These are phyloP conservation scores for Brachyistius frenatus DNA, from an alignment of 2,113 vertebrate genomes.

Conservation along the genomic window DNA sequence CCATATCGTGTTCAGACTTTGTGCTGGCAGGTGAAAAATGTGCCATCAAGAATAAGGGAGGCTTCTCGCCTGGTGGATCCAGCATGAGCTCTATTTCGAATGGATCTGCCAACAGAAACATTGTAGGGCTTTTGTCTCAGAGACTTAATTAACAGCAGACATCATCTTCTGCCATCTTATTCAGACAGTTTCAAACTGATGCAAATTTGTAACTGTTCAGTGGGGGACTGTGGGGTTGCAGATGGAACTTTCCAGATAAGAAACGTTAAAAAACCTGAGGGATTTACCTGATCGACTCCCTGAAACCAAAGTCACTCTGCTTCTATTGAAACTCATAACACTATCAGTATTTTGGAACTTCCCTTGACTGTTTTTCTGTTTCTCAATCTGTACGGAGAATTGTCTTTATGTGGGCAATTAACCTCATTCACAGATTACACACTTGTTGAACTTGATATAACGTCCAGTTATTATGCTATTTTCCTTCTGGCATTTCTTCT, in stretches of 20 bases:
- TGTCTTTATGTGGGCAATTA: slow-evolving; percentile 2
- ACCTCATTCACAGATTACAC: neutral
- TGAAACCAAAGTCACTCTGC: slow-evolving; percentile 37
- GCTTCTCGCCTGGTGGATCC: slow-evolving; percentile 15
- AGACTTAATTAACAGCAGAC: slow-evolving; percentile 49
- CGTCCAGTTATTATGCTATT: neutral
- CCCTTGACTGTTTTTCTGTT: slow-evolving; percentile 18
- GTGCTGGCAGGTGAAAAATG: slow-evolving; percentile 45
- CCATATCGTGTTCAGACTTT: slow-evolving; percentile 30
- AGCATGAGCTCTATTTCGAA: neutral
- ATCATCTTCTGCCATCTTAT: slow-evolving; percentile 34
- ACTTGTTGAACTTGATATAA: slow-evolving; percentile 1
- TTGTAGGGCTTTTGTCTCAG: slow-evolving; percentile 15
- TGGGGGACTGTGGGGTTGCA: slow-evolving; percentile 15
- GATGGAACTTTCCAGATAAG: slow-evolving; percentile 62
- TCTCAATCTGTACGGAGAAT: slow-evolving; percentile 15
- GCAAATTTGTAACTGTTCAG: slow-evolving; percentile 79
- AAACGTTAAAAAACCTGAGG: slow-evolving; percentile 61
- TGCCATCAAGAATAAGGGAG: slow-evolving; percentile 9
- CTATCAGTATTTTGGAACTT: slow-evolving; percentile 20
- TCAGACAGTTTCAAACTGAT: slow-evolving; percentile 67
- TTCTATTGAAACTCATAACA: slow-evolving; percentile 42
- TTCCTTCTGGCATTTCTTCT: slow-evolving; percentile 8
- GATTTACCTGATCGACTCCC: slow-evolving; percentile 44
- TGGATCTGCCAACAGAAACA: slow-evolving; percentile 72